Conservation (phyloP, 2,888 invertebrate species). For the Rambutsinella grinnellia region DNA sequence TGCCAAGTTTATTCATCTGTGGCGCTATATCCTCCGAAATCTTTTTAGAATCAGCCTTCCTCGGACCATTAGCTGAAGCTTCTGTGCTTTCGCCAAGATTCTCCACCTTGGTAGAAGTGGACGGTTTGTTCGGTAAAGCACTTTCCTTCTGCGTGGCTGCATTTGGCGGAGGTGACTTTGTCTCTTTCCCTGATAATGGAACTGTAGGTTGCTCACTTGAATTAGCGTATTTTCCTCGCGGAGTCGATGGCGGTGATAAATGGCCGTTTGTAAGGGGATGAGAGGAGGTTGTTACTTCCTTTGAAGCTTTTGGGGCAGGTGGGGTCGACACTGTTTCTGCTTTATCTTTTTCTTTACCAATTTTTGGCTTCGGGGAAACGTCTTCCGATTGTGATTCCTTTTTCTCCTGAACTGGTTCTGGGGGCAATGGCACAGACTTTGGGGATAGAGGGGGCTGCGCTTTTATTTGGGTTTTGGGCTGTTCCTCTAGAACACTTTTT, state of each 20-base stretch:
- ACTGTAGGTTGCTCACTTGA: neutral
- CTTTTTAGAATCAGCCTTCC: conserved; percentile 18
- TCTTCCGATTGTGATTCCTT: neutral
- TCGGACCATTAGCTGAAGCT: conserved; percentile 35
- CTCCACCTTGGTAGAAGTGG: conserved; percentile 22
- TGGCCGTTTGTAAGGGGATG: conserved; percentile 23
- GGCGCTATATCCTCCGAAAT: neutral
- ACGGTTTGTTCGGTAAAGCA: neutral
- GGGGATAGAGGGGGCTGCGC: too few relatives aligned
- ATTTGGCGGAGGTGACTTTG: conserved; percentile 38
- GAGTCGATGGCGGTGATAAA: conserved; percentile 27
- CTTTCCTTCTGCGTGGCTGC: conserved; percentile 45
- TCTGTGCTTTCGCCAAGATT: conserved; percentile 40
- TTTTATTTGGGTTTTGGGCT: too few relatives aligned
- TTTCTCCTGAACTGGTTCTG: too few relatives aligned
- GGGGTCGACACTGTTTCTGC: neutral
- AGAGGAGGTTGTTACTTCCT: neutral
- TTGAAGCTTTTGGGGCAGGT: conserved; percentile 9
- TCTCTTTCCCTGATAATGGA: too few relatives aligned
- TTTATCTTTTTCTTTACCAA: conserved; percentile 9
- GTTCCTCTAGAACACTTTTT: neutral
- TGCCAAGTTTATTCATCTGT: conserved; percentile 47
- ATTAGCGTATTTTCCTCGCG: conserved; percentile 10
- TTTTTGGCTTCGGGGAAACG: neutral
- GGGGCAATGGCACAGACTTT: too few relatives aligned